Conservation (phyloP, 2,888 invertebrate genomes). For the Xestia rhomboidea region DNA sequence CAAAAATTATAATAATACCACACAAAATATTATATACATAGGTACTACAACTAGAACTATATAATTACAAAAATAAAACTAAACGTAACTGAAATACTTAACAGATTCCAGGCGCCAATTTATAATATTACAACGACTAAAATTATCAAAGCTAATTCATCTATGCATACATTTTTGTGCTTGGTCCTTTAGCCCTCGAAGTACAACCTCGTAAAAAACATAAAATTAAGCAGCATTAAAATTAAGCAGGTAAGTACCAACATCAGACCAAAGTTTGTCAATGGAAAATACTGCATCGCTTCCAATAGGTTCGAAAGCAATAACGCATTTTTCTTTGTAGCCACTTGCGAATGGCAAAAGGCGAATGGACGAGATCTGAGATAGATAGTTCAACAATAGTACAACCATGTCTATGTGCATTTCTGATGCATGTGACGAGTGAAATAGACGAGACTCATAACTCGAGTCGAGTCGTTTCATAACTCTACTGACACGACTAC, state of each 20-base stretch:
- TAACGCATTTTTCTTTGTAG: not conserved
- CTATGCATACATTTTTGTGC: not conserved
- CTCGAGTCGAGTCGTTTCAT: conserved; percentile 3
- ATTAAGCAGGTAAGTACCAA: not conserved
- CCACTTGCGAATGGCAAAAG: not conserved
- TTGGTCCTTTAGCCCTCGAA: not conserved
- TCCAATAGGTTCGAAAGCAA: not conserved
- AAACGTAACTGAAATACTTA: too few relatives aligned
- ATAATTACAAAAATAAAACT: too few relatives aligned
- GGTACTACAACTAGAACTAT: too few relatives aligned
- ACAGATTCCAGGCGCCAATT: conserved; percentile 3
- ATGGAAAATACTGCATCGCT: not conserved
- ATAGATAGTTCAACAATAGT: conserved; percentile 22
- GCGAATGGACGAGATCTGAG: not conserved
- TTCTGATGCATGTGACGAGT: conserved; percentile 26
- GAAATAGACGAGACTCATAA: conserved; percentile 25
- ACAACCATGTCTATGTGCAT: conserved; percentile 9
- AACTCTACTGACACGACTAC: not conserved
- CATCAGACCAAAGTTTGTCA: not conserved
- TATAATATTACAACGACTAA: too few relatives aligned
- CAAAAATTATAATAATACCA: too few relatives aligned
- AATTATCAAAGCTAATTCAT: not conserved
- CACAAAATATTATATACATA: too few relatives aligned
- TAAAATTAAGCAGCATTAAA: not conserved
- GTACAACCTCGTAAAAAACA: not conserved